Percentiles rank a stretch among this genome's conserved stretches.
These are phyloP conservation scores for Aphodius sticticus DNA, from an alignment of 2,888 invertebrate species.

Conservation along the genomic window DNA sequence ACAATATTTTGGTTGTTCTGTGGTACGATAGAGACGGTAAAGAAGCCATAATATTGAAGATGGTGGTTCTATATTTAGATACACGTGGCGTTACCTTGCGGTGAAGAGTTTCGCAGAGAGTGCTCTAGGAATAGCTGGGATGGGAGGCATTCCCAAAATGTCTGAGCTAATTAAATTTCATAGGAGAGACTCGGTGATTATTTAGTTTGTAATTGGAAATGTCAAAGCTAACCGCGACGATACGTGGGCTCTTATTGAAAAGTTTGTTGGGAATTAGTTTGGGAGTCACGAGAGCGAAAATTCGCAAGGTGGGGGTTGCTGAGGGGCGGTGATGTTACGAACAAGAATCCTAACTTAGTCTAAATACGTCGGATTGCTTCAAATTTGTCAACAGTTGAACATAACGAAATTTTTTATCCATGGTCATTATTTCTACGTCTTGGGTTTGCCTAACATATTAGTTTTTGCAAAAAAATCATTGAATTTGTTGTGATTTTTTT, in stretches of 20 bases:
- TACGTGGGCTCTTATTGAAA: background rate
- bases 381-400: too few species aligned
- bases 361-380: too few species aligned
- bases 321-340: too few species aligned
- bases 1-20: too few species aligned
- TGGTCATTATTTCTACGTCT: too few species aligned
- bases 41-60: background rate
- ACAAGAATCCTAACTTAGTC: too few species aligned
- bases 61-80: background rate
- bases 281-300: background rate
- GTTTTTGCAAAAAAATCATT: too few species aligned
- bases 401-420: too few species aligned
- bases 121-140: background rate
- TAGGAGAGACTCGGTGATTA: background rate
- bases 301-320: too few species aligned
- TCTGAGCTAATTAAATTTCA: conserved; percentile 4
- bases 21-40: too few species aligned
- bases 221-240: background rate
- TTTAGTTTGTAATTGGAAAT: background rate
- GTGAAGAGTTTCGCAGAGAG: background rate
- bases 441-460: too few species aligned
- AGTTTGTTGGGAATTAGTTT: background rate
- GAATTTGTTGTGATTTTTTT: too few species aligned
- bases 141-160: background rate
- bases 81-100: background rate